Conservation (phyloP, 2,113 vertebrate species). For the Amblyopsis rosae region DNA sequence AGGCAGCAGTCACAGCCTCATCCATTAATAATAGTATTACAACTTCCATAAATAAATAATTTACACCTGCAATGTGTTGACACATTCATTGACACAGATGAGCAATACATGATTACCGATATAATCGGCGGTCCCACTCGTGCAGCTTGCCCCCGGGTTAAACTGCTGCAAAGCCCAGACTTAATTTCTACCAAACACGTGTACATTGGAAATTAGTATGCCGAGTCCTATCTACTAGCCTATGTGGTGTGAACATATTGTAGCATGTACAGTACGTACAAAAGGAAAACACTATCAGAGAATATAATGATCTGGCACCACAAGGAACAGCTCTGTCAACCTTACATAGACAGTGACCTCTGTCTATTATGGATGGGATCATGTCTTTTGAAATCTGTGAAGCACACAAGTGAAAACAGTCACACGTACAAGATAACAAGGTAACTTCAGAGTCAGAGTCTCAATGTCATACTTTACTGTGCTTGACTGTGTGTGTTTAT, state of each 20-base stretch:
- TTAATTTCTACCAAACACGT: constrained; percentile 26
- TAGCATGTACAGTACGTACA: too few species aligned
- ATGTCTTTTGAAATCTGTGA: too few species aligned
- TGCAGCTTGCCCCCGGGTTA: constrained; percentile 7
- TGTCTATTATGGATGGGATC: too few species aligned
- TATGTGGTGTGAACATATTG: too few species aligned
- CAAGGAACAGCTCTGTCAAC: not conserved
- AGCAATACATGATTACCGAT: constrained; percentile 4
- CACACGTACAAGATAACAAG: too few species aligned
- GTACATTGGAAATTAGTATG: constrained; percentile 15
- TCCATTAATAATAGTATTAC: not conserved
- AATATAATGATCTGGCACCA: not conserved
- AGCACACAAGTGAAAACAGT: too few species aligned
- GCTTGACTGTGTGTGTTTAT: too few species aligned
- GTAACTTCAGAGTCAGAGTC: too few species aligned
- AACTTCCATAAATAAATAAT: constrained; percentile 18
- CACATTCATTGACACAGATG: constrained; percentile 22
- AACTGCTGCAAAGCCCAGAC: constrained; percentile 19
- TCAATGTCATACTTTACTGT: too few species aligned
- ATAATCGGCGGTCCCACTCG: not conserved
- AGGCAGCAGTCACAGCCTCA: not conserved
- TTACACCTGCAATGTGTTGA: constrained; percentile 6
- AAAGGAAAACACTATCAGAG: not conserved
- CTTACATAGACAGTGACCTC: too few species aligned
- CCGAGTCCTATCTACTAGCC: not conserved